These are phyloP conservation scores for Harpagus bidentatus DNA, from an alignment of 2,113 vertebrate species.

Conservation along the genomic window DNA sequence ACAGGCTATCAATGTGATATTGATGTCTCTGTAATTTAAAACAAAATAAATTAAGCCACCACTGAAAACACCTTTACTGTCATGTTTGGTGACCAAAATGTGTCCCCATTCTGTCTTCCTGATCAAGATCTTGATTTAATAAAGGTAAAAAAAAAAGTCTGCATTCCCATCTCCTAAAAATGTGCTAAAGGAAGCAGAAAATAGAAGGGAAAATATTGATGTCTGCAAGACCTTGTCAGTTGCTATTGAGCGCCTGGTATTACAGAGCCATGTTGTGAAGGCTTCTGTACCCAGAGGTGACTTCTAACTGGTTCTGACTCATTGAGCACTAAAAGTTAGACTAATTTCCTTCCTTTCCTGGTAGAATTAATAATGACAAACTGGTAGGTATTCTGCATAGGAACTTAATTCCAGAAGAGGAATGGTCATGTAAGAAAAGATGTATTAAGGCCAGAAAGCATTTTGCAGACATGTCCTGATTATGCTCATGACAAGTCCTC, in stretches of 20 bases:
- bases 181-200: slow-evolving; percentile 16
- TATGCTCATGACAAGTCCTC: background rate
- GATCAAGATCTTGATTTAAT: slow-evolving; percentile 16
- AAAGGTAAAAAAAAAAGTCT: background rate
- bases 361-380: background rate
- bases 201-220: background rate
- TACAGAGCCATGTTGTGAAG: background rate
- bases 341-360: slow-evolving; percentile 1
- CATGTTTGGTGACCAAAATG: background rate
- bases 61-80: background rate
- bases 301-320: slow-evolving; percentile 1
- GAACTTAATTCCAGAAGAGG: background rate
- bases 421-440: background rate
- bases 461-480: background rate
- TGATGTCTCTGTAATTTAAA: background rate
- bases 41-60: background rate
- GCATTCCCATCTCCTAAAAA: background rate
- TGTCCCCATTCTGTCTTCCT: slow-evolving; percentile 20
- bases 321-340: background rate
- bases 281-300: background rate
- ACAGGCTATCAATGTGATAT: slow-evolving; percentile 6
- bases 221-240: background rate
- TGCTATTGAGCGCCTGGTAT: background rate
- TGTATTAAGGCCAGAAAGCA: background rate
- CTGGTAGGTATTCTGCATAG: background rate